Base-by-base conservation (phyloP, 2,888 invertebrate species). In the Callyntrura sp. region DNA sequence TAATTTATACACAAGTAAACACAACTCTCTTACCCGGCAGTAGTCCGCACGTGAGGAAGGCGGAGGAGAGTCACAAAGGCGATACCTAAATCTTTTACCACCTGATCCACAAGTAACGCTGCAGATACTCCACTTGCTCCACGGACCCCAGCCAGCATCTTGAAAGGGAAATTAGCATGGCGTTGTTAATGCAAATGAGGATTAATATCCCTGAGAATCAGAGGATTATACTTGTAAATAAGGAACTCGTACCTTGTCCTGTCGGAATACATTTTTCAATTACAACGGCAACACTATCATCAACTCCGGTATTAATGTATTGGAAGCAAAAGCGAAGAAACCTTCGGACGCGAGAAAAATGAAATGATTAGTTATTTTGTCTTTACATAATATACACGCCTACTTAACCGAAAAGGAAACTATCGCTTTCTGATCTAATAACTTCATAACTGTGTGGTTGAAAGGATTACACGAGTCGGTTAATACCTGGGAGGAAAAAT, bases 291-390 rank as follows among this genome's bases (percentile, higher is more conserved):
- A 93, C 93, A 90, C 93, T 93, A 43, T 91, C 91, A 79, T 93
- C 93, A 81, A 92, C 92, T 14, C 92, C 93, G 28, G 92, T 93
- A 89, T 92, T 93, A 43, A 93, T 90, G 81, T 93, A 93, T 90
- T 93, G 93, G 88, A 93, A 93, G 79, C 93, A 93, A 83, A 93
- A 92, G 4, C 91, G 91, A 35, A 92, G 91, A 85, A 93, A 93
- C 81, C 93, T 93, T 84, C 12, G n/a, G n/a, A n/a, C n/a, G n/a
- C n/a, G n/a, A 88, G 88, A 51, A n/a, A 20, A 76, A 65, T 35
- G 68, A 62, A 17, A 62, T 20, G 3, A n/a, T n/a, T n/a, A n/a
- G n/a, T n/a, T n/a, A n/a, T n/a, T n/a, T n/a, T n/a, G n/a, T n/a
- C n/a, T n/a, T n/a, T n/a, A n/a, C n/a, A n/a, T n/a, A n/a, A n/a